A percentile compares a stretch with the other conserved stretches of the same genome.
These are phyloP conservation scores for Betta splendens DNA, from an alignment of 2,797 vertebrate species.

Conservation along the genomic window DNA sequence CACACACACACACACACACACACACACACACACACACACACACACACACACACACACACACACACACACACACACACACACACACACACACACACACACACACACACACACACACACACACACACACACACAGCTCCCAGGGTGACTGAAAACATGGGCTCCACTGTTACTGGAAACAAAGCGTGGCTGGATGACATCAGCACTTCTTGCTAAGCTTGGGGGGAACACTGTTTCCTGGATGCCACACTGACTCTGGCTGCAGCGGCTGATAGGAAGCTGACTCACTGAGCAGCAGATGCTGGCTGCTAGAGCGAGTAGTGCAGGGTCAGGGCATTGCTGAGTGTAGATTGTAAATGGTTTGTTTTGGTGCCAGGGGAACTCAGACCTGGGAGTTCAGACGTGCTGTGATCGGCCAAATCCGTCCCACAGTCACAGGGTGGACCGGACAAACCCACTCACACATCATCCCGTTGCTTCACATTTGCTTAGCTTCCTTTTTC, in stretches of 20 bases:
- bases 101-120: slow-evolving; percentile 21
- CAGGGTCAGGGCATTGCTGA: slow-evolving; percentile 42
- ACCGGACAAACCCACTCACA: no score
- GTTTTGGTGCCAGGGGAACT: slow-evolving; percentile 37
- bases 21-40: no score
- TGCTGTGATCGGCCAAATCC: slow-evolving; percentile 4
- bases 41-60: no score
- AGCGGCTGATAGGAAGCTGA: slow-evolving; percentile 68
- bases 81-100: slow-evolving; percentile 16
- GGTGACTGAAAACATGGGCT: slow-evolving; percentile 56
- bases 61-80: slow-evolving; percentile 16
- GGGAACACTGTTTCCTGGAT: slow-evolving; percentile 71
- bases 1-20: no score
- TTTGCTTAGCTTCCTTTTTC: not conserved
- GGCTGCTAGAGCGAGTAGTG: slow-evolving; percentile 48
- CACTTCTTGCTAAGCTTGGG: slow-evolving; percentile 66
- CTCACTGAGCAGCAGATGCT: slow-evolving; percentile 61
- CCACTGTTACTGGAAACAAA: slow-evolving; percentile 69
- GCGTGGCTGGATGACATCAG: slow-evolving; percentile 70
- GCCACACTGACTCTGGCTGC: slow-evolving; percentile 58
- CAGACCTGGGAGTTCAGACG: slow-evolving; percentile 21
- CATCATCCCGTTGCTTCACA: no score
- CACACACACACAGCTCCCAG: slow-evolving; percentile 18
- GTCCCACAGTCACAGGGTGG: no score
- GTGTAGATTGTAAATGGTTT: slow-evolving; percentile 47